phyloP scores from a whole-genome alignment of 2,797 vertebrate genomes.

The Potorous gilbertii region DNA sequence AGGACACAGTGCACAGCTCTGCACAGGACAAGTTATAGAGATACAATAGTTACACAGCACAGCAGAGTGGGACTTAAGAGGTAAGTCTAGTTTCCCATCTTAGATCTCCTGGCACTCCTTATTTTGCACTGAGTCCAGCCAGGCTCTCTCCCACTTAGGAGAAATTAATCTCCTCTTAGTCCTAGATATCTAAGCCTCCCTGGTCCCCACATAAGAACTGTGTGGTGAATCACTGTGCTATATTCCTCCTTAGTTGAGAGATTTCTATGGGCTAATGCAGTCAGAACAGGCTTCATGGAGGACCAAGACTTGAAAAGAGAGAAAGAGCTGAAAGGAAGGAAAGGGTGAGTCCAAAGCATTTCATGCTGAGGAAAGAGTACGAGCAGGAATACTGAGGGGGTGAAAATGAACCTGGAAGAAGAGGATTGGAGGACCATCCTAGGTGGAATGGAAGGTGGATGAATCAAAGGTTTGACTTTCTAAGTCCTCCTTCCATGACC shows the following conservation, averaged over 20 bases:
- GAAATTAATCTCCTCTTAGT: not conserved
- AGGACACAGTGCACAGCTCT: not conserved
- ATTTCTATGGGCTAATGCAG: not conserved
- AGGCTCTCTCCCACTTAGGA: not conserved
- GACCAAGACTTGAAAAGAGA: not conserved
- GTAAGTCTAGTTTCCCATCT: not conserved
- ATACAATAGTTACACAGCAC: not conserved
- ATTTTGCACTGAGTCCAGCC: not conserved
- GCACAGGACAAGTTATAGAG: not conserved
- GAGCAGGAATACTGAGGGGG: not conserved
- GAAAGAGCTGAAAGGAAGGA: not conserved
- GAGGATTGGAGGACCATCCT: not conserved
- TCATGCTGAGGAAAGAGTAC: not conserved
- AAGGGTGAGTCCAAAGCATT: not conserved
- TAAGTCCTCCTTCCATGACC: not conserved
- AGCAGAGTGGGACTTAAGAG: not conserved
- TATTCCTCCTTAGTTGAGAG: not conserved
- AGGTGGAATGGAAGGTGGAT: not conserved
- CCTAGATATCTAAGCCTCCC: not conserved
- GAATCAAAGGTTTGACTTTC: not conserved
- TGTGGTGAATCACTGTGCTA: not conserved
- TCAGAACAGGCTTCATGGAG: not conserved
- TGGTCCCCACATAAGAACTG: not conserved
- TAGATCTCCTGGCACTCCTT: not conserved
- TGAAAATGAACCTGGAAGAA: not conserved